These are phyloP conservation scores for Hermatobates lingyangjiaoensis DNA, from an alignment of 1,140 invertebrate species.

Conservation along the genomic window DNA sequence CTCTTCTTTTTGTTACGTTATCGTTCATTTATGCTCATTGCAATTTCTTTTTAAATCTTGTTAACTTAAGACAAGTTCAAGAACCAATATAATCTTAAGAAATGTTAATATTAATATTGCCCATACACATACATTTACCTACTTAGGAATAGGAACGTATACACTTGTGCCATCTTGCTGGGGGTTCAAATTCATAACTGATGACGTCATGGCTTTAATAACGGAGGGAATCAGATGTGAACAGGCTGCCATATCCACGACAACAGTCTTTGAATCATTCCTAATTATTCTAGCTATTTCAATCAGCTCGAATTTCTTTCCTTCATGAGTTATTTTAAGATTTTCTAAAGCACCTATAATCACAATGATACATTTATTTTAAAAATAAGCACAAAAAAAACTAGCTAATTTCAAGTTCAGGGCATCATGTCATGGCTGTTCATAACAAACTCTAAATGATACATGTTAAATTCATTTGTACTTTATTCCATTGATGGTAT, in stretches of 20 bases:
- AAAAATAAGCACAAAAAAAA: background rate
- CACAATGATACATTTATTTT: constrained; percentile 4
- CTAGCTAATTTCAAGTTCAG: background rate
- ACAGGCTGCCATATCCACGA: constrained; percentile 63
- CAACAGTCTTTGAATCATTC: constrained; percentile 68
- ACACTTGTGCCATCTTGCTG: constrained; percentile 84
- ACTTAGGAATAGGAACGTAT: constrained; percentile 76
- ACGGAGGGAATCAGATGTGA: constrained; percentile 66
- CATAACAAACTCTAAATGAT: background rate
- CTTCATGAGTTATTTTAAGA: constrained; percentile 52
- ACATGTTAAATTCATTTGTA: no score
- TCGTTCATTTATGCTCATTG: no score
- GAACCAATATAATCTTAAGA: background rate
- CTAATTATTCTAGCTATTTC: constrained; percentile 73
- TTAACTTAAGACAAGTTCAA: no score
- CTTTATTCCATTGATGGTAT: no score
- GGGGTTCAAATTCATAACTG: constrained; percentile 82
- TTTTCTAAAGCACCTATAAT: constrained; percentile 52
- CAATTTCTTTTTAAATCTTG: no score
- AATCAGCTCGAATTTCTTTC: constrained; percentile 63
- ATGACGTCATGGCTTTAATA: constrained; percentile 48
- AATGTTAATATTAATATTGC: no score
- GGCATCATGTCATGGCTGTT: background rate
- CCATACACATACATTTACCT: constrained; percentile 24
- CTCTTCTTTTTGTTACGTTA: no score